Evolutionary conservation across 2,113 vertebrate genomes (phyloP), one percentile per base, ranked within the genome.

Genomic region (Carettochelys insculpta): DNA sequence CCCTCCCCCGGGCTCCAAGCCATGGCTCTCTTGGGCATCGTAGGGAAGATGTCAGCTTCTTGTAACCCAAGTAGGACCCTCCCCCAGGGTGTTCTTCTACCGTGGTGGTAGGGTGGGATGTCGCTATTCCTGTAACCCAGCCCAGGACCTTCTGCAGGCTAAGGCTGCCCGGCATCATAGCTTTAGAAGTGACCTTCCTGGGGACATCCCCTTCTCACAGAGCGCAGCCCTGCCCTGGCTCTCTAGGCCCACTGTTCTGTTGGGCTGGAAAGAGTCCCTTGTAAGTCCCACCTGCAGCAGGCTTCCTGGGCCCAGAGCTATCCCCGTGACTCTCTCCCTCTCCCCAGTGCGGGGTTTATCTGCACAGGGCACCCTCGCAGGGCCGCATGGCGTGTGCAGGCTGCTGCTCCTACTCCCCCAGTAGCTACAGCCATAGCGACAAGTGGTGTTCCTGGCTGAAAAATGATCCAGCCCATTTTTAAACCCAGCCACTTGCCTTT

Each of bases 381-480:
- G n/a, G n/a, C n/a, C n/a, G 34, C 20, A 48, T 12, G 73, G 34
- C 3, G 20, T 68, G 48, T 34, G 27, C 80, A 34, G 38, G 8
- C 25, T 45, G 82, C 25, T 38, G 43, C 52, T 89, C 58, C 79
- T 76, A 83, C 34, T 78, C 78, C 27, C 9, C 51, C 81, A 51
- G 47, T 73, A 73, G 85, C 80, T 65, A 52, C 48, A 83, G 78
- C 54, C 73, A 20, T 2, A 52, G 79, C 52, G 88, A 83, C 65
- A 68, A 91, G 58, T 68, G 68, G 80, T 91, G 65, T 53, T 80
- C 89, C 75, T 78, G 4, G 78, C 76, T 45, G 83, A 76, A 92
- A 95, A 92, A 88, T 86, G 68, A 83, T 50, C 52, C 43, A 79
- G 48, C 3, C 38, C 16, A 8, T 92, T 90, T 79, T 94, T 92